phyloP scores from a whole-genome alignment of 1,140 invertebrate genomes.

The Copidosoma floridanum region DNA sequence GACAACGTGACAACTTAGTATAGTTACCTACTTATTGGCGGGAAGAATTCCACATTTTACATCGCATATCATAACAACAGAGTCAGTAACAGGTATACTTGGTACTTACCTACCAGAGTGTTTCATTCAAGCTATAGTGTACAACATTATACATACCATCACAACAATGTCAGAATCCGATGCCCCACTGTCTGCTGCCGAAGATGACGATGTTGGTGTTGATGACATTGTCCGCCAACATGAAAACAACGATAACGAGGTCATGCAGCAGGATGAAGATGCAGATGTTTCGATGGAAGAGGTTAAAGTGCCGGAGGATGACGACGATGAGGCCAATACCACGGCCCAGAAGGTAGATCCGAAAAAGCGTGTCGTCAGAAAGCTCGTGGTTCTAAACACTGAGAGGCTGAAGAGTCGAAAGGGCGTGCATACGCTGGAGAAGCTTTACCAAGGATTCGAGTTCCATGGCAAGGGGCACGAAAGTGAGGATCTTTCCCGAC shows the following conservation, averaged over 20 bases:
- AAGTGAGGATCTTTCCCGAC: constrained; percentile 74
- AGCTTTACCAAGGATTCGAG: constrained; percentile 79
- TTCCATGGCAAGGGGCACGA: constrained; percentile 84
- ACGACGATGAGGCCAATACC: constrained; percentile 23
- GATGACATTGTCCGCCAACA: constrained; percentile 34
- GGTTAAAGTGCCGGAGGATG: constrained; percentile 23
- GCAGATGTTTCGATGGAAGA: constrained; percentile 29
- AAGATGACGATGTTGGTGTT: constrained; percentile 29
- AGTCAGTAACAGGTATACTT: no score
- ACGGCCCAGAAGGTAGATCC: constrained; percentile 27
- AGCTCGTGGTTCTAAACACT: constrained; percentile 65
- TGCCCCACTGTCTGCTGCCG: no score
- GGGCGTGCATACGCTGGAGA: constrained; percentile 75
- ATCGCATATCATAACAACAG: no score
- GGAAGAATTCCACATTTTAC: no score
- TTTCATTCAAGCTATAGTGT: no score
- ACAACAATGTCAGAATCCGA: constrained; percentile 19
- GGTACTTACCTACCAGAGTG: no score
- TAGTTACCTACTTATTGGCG: no score
- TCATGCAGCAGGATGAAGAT: background rate
- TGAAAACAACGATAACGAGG: constrained; percentile 31
- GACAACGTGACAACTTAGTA: no score
- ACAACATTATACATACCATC: no score
- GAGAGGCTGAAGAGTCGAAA: constrained; percentile 70
- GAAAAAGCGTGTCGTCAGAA: constrained; percentile 56